Conservation (phyloP, 2,113 vertebrate species). For the Paramisgurnus dabryanus region DNA sequence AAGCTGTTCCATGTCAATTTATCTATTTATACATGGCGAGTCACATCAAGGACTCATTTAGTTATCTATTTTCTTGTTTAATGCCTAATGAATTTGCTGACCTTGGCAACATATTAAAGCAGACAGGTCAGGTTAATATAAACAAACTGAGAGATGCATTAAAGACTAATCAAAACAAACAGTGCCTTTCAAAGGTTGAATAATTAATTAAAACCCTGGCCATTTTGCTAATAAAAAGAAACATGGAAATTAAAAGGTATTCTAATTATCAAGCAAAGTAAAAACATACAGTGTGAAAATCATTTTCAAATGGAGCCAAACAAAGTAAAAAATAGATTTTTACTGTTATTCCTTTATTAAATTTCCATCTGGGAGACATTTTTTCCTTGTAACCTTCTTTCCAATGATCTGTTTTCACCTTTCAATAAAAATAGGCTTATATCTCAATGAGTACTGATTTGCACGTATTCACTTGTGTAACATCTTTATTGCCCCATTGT, state of each 20-base stretch:
- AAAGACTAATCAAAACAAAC: constrained; percentile 34
- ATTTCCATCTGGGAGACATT: not conserved
- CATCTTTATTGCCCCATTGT: no score
- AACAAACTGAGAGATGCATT: constrained; percentile 22
- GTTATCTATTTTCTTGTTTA: not conserved
- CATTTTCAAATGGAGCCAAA: not conserved
- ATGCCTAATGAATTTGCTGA: constrained; percentile 20
- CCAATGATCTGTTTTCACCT: no score
- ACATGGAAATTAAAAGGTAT: not conserved
- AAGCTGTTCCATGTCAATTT: not conserved
- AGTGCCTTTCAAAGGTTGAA: constrained; percentile 5
- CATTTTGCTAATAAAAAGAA: not conserved
- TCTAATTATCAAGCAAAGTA: not conserved
- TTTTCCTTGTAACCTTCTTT: no score
- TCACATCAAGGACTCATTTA: constrained; percentile 1
- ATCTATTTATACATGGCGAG: constrained; percentile 9
- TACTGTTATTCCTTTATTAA: not conserved
- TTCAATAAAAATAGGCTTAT: no score
- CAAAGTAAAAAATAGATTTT: not conserved
- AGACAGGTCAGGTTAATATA: constrained; percentile 25
- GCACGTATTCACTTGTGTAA: no score
- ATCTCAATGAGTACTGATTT: no score
- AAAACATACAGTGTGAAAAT: not conserved
- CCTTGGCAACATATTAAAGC: constrained; percentile 19
- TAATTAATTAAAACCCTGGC: not conserved